Conservation (phyloP, 2,113 vertebrate species). For the Cyprinodon tularosa region DNA sequence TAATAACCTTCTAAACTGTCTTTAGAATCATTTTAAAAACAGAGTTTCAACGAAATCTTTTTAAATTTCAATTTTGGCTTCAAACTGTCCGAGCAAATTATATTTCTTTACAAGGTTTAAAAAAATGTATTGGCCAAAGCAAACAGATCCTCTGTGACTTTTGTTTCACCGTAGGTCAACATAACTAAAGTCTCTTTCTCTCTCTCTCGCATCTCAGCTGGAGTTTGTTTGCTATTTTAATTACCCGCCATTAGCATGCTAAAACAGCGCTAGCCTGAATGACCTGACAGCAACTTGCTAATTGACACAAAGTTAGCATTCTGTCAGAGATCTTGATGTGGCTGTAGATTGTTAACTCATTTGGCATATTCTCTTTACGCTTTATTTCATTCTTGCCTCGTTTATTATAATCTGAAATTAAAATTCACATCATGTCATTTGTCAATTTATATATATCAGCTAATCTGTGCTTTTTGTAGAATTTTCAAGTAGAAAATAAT, state of each 20-base stretch:
- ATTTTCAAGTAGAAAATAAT: neutral
- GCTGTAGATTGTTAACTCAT: neutral
- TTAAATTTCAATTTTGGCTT: too few relatives aligned
- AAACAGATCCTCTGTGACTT: neutral
- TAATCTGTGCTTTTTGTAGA: neutral
- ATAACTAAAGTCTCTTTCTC: neutral
- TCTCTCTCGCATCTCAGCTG: neutral
- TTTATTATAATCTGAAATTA: neutral
- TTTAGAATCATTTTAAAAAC: neutral
- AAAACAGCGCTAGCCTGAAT: neutral
- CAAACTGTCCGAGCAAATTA: too few relatives aligned
- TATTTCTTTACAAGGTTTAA: too few relatives aligned
- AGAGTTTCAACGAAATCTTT: neutral
- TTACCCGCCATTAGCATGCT: neutral
- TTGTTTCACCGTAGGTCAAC: neutral
- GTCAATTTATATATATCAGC: neutral
- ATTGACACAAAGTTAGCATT: neutral
- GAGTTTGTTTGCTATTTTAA: neutral
- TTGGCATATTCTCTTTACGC: neutral
- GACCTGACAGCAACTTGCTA: neutral
- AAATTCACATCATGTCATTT: too few relatives aligned
- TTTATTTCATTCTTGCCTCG: neutral
- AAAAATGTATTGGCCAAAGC: too few relatives aligned
- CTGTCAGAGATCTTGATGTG: neutral
- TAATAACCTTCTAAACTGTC: neutral